phyloP scores from a whole-genome alignment of 2,797 vertebrate species.

The Cossypha dichroa region DNA sequence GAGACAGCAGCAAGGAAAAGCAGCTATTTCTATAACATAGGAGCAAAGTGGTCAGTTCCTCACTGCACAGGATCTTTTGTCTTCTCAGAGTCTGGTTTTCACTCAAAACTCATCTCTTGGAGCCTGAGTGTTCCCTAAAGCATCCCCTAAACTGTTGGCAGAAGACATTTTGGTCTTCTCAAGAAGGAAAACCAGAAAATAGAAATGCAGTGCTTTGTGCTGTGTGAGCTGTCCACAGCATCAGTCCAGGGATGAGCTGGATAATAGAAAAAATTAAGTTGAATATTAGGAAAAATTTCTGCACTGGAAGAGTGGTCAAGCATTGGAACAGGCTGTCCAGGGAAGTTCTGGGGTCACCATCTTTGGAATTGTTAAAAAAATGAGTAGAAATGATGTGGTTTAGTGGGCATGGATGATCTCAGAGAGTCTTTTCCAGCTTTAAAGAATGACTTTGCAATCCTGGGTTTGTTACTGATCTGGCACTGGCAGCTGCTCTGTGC shows the following conservation, averaged over 20 bases:
- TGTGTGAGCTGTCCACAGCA: fast-evolving
- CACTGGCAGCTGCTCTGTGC: background rate
- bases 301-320: background rate
- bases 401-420: background rate
- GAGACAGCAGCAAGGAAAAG: background rate
- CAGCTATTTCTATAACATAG: background rate
- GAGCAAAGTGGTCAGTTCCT: background rate
- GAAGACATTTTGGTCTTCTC: background rate
- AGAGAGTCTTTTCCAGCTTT: background rate
- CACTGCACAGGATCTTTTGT: background rate
- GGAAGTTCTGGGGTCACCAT: background rate
- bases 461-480: background rate
- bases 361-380: background rate
- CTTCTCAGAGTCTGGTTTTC: background rate
- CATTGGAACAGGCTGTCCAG: background rate
- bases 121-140: background rate
- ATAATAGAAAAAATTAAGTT: fast-evolving
- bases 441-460: background rate
- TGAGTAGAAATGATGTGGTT: background rate
- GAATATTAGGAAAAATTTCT: background rate
- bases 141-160: background rate
- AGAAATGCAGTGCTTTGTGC: background rate
- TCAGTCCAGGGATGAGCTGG: background rate
- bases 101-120: background rate
- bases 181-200: background rate